phyloP scores from a whole-genome alignment of 2,888 invertebrate species.

The Eristalis intricaria region DNA sequence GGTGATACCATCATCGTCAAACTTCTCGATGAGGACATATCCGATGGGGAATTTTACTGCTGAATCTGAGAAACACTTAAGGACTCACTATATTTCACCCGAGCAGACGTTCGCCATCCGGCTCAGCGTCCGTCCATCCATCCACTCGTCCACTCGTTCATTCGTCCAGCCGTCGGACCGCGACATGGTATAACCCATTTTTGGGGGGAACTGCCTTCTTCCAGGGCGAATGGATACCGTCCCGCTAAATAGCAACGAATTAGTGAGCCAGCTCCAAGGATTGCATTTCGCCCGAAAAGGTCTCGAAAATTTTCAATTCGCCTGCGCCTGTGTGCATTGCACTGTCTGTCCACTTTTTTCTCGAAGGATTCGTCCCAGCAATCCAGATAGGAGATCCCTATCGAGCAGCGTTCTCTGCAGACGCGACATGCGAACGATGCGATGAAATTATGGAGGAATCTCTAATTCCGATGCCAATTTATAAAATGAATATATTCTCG shows the following conservation, averaged over 20 bases:
- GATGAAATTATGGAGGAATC: constrained; percentile 70
- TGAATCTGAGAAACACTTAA: constrained; percentile 35
- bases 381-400: constrained; percentile 45
- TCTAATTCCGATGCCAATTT: constrained; percentile 69
- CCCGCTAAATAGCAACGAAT: constrained; percentile 48
- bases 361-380: constrained; percentile 23
- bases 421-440: constrained; percentile 34
- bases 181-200: constrained; percentile 56
- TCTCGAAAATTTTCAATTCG: constrained; percentile 54
- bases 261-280: constrained; percentile 52
- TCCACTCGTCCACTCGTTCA: constrained; percentile 4
- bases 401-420: constrained; percentile 27
- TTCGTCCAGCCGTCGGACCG: constrained; percentile 15
- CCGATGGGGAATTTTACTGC: constrained; percentile 40
- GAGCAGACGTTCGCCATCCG: constrained; percentile 20
- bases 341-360: constrained; percentile 41
- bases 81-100: constrained; percentile 55
- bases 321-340: constrained; percentile 21
- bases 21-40: constrained; percentile 44
- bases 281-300: constrained; percentile 56
- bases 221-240: constrained; percentile 13
- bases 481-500: constrained; percentile 65
- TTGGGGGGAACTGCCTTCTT: constrained; percentile 42
- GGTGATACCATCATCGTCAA: constrained; percentile 67
- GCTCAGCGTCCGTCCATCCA: not conserved